These are phyloP conservation scores for Rallus limicola DNA, from an alignment of 2,113 vertebrate species.

Conservation along the genomic window DNA sequence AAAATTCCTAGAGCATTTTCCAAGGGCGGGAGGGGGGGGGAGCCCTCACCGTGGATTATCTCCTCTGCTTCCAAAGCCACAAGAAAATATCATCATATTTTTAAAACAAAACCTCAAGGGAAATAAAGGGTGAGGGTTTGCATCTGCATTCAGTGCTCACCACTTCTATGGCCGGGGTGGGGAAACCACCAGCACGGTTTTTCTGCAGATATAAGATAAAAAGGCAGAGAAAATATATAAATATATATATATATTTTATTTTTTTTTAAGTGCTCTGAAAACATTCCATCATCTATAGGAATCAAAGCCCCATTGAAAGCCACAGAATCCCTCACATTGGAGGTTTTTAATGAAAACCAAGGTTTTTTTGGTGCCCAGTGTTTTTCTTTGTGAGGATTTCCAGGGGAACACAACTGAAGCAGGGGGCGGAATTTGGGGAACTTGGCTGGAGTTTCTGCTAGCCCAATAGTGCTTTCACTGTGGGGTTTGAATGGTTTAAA, in stretches of 20 bases:
- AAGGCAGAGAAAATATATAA: slow-evolving; percentile 30
- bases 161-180: not conserved
- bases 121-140: slow-evolving; percentile 33
- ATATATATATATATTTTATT: too few species aligned
- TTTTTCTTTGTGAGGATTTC: slow-evolving; percentile 69
- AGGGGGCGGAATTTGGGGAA: not conserved
- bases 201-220: slow-evolving; percentile 49
- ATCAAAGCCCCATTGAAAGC: slow-evolving; percentile 80
- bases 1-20: not conserved
- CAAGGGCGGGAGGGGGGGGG: not conserved
- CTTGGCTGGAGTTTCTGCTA: not conserved
- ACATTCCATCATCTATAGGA: slow-evolving; percentile 69
- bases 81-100: slow-evolving; percentile 53
- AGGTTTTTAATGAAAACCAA: slow-evolving; percentile 77
- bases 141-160: not conserved
- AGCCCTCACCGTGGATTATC: not conserved
- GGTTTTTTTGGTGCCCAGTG: slow-evolving; percentile 40
- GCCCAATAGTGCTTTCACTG: slow-evolving; percentile 16
- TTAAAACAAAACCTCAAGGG: slow-evolving; percentile 53
- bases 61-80: slow-evolving; percentile 53
- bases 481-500: slow-evolving; percentile 10
- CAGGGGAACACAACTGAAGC: slow-evolving; percentile 41
- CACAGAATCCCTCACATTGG: slow-evolving; percentile 63
- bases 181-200: not conserved
- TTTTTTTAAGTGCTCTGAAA: slow-evolving; percentile 69